Percentiles rank a stretch among this genome's conserved stretches.
Evolutionary conservation across 2,113 vertebrate genomes (phyloP).

Genomic region (Salvator merianae): DNA sequence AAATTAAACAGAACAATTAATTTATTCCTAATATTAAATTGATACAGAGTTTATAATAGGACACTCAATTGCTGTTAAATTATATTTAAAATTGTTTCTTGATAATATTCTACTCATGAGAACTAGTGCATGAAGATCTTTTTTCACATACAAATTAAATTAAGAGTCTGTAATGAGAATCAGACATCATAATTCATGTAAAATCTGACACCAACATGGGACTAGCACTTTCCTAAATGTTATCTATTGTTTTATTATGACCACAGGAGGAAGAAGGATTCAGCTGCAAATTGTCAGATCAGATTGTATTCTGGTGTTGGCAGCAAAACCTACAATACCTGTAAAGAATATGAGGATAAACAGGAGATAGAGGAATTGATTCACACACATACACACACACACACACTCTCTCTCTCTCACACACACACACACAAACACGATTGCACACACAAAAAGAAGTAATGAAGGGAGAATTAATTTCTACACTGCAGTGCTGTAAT

Average conservation of each 20-base stretch:
- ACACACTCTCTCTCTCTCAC: too few species aligned
- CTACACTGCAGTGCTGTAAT: too few species aligned
- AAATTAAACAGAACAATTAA: conserved; percentile 52
- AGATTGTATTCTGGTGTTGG: not conserved
- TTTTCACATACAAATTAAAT: conserved; percentile 54
- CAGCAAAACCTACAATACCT: not conserved
- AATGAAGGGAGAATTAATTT: too few species aligned
- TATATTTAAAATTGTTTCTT: conserved; percentile 36
- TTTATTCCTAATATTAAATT: conserved; percentile 65
- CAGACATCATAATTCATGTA: conserved; percentile 28
- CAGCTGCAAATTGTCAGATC: not conserved
- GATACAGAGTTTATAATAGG: conserved; percentile 46
- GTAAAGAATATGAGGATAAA: too few species aligned
- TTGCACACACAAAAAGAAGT: too few species aligned
- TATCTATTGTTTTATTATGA: conserved; percentile 8
- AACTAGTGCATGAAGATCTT: conserved; percentile 10
- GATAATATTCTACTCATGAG: conserved; percentile 51
- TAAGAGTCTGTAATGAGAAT: conserved; percentile 51
- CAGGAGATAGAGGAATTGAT: too few species aligned
- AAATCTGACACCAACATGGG: conserved; percentile 21
- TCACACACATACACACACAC: too few species aligned
- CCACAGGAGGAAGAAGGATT: not conserved
- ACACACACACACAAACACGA: too few species aligned
- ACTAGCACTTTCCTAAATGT: conserved; percentile 36
- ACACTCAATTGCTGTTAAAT: conserved; percentile 33